Conservation (phyloP, 2,888 invertebrate species). For the Dicyrtomina minuta region DNA sequence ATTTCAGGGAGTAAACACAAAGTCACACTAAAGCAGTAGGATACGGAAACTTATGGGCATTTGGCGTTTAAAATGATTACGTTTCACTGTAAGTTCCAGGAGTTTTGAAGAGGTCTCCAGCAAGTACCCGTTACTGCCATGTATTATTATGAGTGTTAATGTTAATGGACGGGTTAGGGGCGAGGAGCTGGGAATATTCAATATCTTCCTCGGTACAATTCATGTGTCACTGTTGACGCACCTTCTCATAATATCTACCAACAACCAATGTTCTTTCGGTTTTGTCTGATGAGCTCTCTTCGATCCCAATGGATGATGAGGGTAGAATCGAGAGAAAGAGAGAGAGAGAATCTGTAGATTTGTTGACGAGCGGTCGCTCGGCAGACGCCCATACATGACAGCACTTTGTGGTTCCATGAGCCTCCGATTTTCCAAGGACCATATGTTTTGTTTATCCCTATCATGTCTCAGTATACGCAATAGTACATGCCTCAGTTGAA, state of each 20-base stretch:
- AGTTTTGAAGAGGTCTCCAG: constrained; percentile 8
- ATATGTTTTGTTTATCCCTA: constrained; percentile 33
- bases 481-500: background rate
- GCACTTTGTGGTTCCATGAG: constrained; percentile 29
- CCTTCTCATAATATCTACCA: constrained; percentile 5
- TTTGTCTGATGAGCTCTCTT: constrained; percentile 12
- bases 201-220: constrained; percentile 17
- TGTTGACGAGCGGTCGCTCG: constrained; percentile 32
- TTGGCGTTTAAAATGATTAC: constrained; percentile 27
- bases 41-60: background rate
- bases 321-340: constrained; percentile 1
- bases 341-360: constrained; percentile 9
- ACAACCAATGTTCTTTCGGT: background rate
- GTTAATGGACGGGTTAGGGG: constrained; percentile 14
- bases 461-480: constrained; percentile 21
- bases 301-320: background rate
- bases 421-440: constrained; percentile 20
- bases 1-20: constrained; percentile 31
- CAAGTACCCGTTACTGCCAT: background rate
- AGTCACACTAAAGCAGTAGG: constrained; percentile 13
- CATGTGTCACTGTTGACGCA: constrained; percentile 30
- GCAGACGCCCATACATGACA: constrained; percentile 34
- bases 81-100: constrained; percentile 15
- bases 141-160: background rate
- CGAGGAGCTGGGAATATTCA: background rate